Conservation (phyloP, 2,797 vertebrate genomes). For the Scolopax bukidnonensis region DNA sequence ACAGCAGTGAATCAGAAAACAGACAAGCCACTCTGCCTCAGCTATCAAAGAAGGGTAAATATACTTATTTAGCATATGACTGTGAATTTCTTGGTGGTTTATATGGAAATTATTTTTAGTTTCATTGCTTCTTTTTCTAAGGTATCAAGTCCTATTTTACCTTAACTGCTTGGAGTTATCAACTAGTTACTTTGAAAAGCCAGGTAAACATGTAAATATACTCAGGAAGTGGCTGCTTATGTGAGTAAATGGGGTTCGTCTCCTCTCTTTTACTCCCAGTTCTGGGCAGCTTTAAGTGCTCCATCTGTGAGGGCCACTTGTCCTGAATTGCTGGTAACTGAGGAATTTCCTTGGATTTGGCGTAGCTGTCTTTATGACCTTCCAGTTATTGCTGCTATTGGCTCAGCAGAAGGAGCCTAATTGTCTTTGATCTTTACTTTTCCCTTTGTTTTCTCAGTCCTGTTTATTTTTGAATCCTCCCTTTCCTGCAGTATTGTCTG, state of each 20-base stretch:
- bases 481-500: not conserved
- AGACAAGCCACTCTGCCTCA: constrained; percentile 45
- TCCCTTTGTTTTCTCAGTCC: not conserved
- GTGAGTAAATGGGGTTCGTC: not conserved
- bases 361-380: not conserved
- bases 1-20: constrained; percentile 25
- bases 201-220: not conserved
- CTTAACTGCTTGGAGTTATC: not conserved
- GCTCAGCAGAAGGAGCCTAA: not conserved
- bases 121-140: not conserved
- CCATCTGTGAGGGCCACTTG: not conserved
- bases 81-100: constrained; percentile 1
- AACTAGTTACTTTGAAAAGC: not conserved
- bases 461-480: not conserved
- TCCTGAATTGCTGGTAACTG: not conserved
- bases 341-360: not conserved
- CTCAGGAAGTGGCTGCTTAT: not conserved
- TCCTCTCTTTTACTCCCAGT: not conserved
- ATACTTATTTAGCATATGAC: constrained; percentile 28
- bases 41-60: constrained; percentile 75
- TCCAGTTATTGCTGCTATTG: not conserved
- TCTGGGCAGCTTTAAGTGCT: not conserved
- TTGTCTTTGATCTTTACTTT: not conserved
- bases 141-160: not conserved
- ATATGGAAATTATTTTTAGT: not conserved